These are phyloP conservation scores for Taenioides sp. DNA, from an alignment of 2,797 vertebrate species.

Conservation along the genomic window DNA sequence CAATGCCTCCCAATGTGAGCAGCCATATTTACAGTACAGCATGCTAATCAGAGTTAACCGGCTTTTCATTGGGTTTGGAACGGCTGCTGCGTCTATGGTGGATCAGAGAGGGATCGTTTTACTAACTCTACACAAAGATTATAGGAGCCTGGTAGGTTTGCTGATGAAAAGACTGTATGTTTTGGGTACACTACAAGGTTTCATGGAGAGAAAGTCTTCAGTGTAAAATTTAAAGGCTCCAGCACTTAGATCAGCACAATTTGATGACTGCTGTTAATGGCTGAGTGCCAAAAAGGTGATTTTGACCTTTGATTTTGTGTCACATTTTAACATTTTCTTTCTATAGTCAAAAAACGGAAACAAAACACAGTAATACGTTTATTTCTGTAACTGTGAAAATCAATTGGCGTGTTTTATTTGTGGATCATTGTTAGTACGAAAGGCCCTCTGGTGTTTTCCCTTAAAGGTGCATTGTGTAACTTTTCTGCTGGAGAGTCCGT, in stretches of 20 bases:
- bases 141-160: not conserved
- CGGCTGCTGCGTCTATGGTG: not conserved
- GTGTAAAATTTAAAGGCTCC: conserved; percentile 10
- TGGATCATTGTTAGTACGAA: not conserved
- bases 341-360: too few relatives aligned
- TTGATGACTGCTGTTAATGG: not conserved
- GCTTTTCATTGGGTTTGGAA: conserved; percentile 6
- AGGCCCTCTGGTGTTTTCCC: not conserved
- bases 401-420: not conserved
- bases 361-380: too few relatives aligned
- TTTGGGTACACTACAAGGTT: conserved; percentile 1
- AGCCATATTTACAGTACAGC: conserved; percentile 36
- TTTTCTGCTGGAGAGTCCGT: too few relatives aligned
- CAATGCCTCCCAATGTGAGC: conserved; percentile 70
- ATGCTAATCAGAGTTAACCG: conserved; percentile 11
- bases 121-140: conserved; percentile 2
- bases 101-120: conserved; percentile 5
- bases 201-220: conserved; percentile 13
- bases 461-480: not conserved
- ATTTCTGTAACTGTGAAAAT: not conserved
- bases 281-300: not conserved
- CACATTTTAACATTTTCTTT: not conserved
- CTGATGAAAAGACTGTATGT: conserved; percentile 6
- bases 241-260: not conserved
- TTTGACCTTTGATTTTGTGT: not conserved